Base-by-base conservation (phyloP, 2,797 vertebrate species). In the Rhadinocentrus ornatus region DNA sequence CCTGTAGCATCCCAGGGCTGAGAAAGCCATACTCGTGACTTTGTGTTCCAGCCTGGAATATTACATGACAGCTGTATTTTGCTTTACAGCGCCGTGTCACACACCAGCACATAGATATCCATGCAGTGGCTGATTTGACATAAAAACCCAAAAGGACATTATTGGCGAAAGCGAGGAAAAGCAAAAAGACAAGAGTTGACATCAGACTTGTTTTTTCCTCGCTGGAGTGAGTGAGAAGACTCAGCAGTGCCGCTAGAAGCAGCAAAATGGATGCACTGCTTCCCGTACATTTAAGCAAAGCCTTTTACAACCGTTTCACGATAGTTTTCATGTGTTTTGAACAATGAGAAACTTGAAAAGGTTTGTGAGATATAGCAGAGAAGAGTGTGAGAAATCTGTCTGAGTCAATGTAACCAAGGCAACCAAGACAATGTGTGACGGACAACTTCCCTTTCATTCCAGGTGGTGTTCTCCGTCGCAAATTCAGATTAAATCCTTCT, bases 331-430 rank as follows among this genome's bases (percentile, higher is more conserved):
- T 27, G 15, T 18, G 26, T 54, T 54, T 27, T 13, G 15, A 29
- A 18, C 27, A 6, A 54, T 52, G 48, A 52, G n/a, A 52, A 54
- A 54, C 26, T 26, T 27, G 10, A 29, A 29, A 27, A 54, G 52
- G 52, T 29, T 54, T 27, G 26, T 54, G 24, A 54, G 52, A 54
- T 26, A 11, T 27, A 29, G 26, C 52, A 16, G 52, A 53, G 50
- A 52, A 15, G 24, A 15, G 24, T 29, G 22, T 52, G 48, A 52
- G 48, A 52, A 24, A 52, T 52, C 4, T 20, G 46, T 26, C 48
- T 13, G 52, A 54, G 11, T 18, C 26, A 54, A 26, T 26, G 57
- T 59, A 59, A 59, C 57, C 57, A 59, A 37, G 57, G 31, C 57
- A 59, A 59, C 34, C 20, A 59, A 37, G 57, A 22, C 57, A 59